Evolutionary conservation across 2,797 vertebrate species (phyloP).

Genomic region (Poecilia wingei): DNA sequence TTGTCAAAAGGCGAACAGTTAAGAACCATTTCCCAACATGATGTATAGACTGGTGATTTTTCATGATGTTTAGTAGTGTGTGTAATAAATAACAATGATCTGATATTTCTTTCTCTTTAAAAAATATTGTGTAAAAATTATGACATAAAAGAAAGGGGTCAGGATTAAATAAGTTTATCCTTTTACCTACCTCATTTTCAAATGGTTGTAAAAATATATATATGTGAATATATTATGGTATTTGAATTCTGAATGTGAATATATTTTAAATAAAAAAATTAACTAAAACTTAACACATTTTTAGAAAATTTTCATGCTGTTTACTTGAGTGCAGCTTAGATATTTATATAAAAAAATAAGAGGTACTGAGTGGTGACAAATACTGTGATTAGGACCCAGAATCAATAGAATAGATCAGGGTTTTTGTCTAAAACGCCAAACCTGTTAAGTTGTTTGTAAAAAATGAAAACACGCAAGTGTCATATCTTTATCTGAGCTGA

Average conservation of each 20-base stretch:
- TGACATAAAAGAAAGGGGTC: no score
- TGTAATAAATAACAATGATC: not conserved
- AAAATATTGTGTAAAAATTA: no score
- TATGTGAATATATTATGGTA: no score
- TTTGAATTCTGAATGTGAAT: no score
- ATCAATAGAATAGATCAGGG: not conserved
- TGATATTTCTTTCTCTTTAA: not conserved
- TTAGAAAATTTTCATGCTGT: not conserved
- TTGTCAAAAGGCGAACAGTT: slow-evolving; percentile 15
- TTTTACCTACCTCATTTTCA: no score
- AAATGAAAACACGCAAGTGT: slow-evolving; percentile 10
- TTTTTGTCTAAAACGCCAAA: not conserved
- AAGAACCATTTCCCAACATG: not conserved
- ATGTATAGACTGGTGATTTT: not conserved
- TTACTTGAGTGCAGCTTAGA: not conserved
- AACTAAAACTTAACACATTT: no score
- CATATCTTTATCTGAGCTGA: slow-evolving; percentile 6
- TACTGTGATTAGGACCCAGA: not conserved
- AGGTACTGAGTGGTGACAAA: not conserved
- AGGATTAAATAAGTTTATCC: no score
- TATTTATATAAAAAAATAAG: not conserved
- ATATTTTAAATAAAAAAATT: no score
- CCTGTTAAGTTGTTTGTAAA: not conserved
- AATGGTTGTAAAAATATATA: no score
- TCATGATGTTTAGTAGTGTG: not conserved